These are phyloP conservation scores for Melanotaenia duboulayi DNA, from an alignment of 2,113 vertebrate species.

Conservation along the genomic window DNA sequence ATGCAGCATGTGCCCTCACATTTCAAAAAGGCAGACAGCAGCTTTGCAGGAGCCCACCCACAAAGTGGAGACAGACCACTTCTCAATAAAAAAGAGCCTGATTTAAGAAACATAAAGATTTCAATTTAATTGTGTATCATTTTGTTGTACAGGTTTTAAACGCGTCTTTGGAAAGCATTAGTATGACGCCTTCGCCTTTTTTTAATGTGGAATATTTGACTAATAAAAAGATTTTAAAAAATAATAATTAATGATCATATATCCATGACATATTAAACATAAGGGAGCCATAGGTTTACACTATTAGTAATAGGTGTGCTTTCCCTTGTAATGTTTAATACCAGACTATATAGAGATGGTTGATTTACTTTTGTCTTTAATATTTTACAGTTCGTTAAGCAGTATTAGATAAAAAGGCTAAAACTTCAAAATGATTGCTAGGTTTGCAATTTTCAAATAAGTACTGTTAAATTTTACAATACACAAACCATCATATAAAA, in stretches of 20 bases:
- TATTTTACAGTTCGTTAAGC: no score
- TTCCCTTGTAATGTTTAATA: no score
- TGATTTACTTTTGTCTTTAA: no score
- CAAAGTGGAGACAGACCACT: constrained; percentile 1
- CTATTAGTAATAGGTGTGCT: background rate
- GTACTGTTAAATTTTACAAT: no score
- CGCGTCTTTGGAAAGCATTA: background rate
- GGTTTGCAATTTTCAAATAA: background rate
- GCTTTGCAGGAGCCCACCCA: constrained; percentile 19
- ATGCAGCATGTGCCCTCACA: constrained; percentile 3
- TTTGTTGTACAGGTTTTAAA: background rate
- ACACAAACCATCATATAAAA: no score
- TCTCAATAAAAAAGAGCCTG: background rate
- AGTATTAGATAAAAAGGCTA: no score
- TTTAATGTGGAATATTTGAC: background rate
- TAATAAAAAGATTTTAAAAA: no score
- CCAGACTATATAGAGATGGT: no score
- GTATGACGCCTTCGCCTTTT: background rate
- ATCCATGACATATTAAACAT: no score
- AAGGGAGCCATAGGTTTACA: background rate
- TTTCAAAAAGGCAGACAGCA: constrained; percentile 15
- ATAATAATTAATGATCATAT: no score
- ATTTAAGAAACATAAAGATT: background rate
- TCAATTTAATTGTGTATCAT: background rate
- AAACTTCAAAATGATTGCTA: background rate